These are phyloP conservation scores for Psococerastis gibbosa DNA, from an alignment of 2,888 invertebrate species.

Conservation along the genomic window DNA sequence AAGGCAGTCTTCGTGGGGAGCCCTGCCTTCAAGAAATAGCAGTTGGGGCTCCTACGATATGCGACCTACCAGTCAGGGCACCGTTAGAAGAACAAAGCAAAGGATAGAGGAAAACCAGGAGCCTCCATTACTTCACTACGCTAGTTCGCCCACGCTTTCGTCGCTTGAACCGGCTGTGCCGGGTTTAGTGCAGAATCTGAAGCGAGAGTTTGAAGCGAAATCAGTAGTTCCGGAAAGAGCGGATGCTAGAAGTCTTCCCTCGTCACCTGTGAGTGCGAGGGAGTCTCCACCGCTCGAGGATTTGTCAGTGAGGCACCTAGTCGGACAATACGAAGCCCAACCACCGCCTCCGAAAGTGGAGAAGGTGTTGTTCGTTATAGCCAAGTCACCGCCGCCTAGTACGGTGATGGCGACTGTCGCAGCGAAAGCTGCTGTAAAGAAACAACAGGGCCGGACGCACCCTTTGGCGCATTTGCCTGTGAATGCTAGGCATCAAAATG, in stretches of 20 bases:
- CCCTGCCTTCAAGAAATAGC: constrained; percentile 44
- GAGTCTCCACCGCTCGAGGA: constrained; percentile 33
- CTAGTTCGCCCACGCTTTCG: constrained; percentile 22
- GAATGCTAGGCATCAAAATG: constrained; percentile 58
- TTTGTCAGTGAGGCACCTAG: constrained; percentile 51
- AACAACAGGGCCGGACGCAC: constrained; percentile 84
- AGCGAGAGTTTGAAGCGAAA: constrained; percentile 76
- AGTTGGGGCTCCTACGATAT: constrained; percentile 55
- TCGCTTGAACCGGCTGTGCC: constrained; percentile 26
- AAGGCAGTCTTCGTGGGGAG: constrained; percentile 65
- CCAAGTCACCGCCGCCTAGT: constrained; percentile 30
- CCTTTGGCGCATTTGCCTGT: constrained; percentile 72
- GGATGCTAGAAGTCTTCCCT: constrained; percentile 35
- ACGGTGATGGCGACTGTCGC: constrained; percentile 47
- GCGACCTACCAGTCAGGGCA: constrained; percentile 36
- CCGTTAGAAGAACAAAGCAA: constrained; percentile 48
- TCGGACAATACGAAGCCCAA: constrained; percentile 49
- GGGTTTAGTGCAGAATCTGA: constrained; percentile 68
- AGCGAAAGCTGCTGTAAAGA: constrained; percentile 44
- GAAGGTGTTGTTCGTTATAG: constrained; percentile 17
- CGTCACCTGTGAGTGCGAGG: constrained; percentile 42
- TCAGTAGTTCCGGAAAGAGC: constrained; percentile 21
- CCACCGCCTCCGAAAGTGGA: constrained; percentile 13
- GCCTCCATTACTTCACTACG: constrained; percentile 22
- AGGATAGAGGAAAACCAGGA: constrained; percentile 37